Evolutionary conservation across 2,113 vertebrate species (phyloP).

Genomic region (Lasiurus borealis): DNA sequence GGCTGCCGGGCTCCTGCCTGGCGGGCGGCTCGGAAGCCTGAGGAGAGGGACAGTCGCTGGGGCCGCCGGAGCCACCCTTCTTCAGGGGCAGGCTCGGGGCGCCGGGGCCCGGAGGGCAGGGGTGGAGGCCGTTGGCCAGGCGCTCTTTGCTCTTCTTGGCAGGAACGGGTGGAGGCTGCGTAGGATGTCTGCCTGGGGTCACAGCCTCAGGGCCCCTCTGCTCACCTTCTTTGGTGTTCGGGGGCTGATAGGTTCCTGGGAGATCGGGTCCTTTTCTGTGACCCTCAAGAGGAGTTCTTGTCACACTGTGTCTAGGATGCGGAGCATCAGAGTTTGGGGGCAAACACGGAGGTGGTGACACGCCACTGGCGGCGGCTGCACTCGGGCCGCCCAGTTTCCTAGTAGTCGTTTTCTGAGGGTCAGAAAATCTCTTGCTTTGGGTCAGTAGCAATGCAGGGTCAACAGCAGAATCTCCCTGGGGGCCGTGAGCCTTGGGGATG

Average conservation of each 20-base stretch:
- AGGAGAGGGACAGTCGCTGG: conserved; percentile 81
- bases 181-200: conserved; percentile 91
- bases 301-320: conserved; percentile 71
- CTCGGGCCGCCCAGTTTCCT: conserved; percentile 75
- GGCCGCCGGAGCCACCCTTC: conserved; percentile 82
- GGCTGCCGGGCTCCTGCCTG: conserved; percentile 85
- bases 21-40: conserved; percentile 77
- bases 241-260: conserved; percentile 75
- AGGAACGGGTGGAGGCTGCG: conserved; percentile 96
- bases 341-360: conserved; percentile 23
- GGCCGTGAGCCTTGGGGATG: conserved; percentile 60
- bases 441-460: conserved; percentile 73
- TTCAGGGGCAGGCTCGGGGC: conserved; percentile 90
- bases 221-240: conserved; percentile 83
- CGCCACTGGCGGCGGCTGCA: conserved; percentile 1
- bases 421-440: conserved; percentile 83
- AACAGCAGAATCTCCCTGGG: not conserved
- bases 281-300: conserved; percentile 85
- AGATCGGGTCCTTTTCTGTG: conserved; percentile 80
- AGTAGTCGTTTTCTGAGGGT: conserved; percentile 78
- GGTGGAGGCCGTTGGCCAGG: conserved; percentile 93
- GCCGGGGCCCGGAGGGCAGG: conserved; percentile 83
- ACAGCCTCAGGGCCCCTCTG: conserved; percentile 84
- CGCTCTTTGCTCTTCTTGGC: conserved; percentile 96
- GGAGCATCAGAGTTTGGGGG: conserved; percentile 80